phyloP scores from a whole-genome alignment of 2,113 vertebrate species.

The Alaudala cheleensis region DNA sequence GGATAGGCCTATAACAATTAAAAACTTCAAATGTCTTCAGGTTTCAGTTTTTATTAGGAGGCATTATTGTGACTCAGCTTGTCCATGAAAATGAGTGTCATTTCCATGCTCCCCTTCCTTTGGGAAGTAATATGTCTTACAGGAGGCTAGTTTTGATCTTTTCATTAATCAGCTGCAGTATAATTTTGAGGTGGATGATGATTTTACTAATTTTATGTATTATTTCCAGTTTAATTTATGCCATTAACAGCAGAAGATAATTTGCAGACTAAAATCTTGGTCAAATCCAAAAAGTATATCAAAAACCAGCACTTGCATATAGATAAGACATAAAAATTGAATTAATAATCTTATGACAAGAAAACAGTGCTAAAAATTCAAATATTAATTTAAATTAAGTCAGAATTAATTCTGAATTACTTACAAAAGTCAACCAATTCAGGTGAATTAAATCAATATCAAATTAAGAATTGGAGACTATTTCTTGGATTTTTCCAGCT shows the following conservation, averaged over 20 bases:
- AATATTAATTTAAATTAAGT: neutral
- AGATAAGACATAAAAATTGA: neutral
- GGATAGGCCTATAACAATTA: neutral
- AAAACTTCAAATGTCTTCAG: neutral
- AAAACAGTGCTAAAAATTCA: neutral
- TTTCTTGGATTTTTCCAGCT: neutral
- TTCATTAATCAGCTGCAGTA: neutral
- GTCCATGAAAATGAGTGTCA: neutral
- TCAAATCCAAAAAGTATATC: neutral
- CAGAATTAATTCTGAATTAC: neutral
- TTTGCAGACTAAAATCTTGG: neutral
- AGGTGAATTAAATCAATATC: neutral
- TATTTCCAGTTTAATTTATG: neutral
- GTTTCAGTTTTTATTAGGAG: neutral
- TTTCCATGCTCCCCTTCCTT: neutral
- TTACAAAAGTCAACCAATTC: neutral
- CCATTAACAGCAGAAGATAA: neutral
- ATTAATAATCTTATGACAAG: neutral
- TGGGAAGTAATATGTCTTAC: neutral
- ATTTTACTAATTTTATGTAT: neutral
- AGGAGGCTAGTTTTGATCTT: rapidly evolving
- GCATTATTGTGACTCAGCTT: neutral
- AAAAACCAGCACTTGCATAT: neutral
- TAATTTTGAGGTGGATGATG: neutral
- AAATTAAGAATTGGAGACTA: neutral